Base-by-base conservation (phyloP, 2,888 invertebrate species). In the Drosophila nr. medialis region DNA sequence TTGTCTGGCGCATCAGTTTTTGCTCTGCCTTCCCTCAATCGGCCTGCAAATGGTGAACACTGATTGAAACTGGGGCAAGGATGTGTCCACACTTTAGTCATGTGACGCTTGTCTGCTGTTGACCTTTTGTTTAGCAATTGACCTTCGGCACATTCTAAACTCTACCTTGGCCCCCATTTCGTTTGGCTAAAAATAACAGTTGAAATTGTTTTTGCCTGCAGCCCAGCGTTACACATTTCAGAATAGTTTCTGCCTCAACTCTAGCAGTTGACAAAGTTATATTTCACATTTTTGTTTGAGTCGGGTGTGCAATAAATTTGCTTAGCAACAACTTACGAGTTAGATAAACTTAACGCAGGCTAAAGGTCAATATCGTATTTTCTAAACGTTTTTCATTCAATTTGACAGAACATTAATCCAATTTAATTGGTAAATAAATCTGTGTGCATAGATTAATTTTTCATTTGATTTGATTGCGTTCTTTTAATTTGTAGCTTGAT, bases 31-130 rank as follows among this genome's bases (percentile, higher is more conserved):
- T 15, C 4, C n/a, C 18, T 38, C 27, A n/a, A 40, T 13, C 24
- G 8, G n/a, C 6, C 50, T 34, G 11, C 24, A 54, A n/a, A 6
- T 24, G 75, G 67, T 64, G 72, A 71, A 24, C 54, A 38, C 30
- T 15, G 27, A 29, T 60, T 49, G 53, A 68, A 81, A 80, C 73
- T 83, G 63, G 80, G 66, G 50, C 80, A 83, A 81, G 80, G 83
- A 80, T 80, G 38, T 64, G 54, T 15, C 48, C 59, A 34, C 32
- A 21, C 11, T 36, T 15, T 60, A 21, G 34, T 29, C 34, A 32
- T 49, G 21, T 61, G 45, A 27, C 24, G 27, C 38, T 13, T 45
- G 54, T 53, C 54, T 38, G 40, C 56, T 59, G 48, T 45, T 53
- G 42, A 50, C 24, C 64, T 64, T n/a, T 27, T 55, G 50, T 13